Base-by-base conservation (phyloP, 92 coral and sea anemone genomes). In the Bergia puertoricense region DNA sequence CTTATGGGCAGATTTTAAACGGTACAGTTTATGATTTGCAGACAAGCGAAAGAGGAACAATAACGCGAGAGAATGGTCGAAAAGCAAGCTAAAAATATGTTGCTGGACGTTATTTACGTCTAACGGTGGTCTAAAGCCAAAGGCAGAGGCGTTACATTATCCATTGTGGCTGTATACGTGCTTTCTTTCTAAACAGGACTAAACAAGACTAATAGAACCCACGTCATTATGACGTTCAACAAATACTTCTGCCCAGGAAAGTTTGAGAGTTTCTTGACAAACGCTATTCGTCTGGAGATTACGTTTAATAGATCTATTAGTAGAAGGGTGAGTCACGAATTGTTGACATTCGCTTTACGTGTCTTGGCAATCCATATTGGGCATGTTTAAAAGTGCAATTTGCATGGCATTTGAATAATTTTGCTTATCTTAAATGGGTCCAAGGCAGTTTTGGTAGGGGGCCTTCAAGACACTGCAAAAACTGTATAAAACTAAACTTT, bases 221-320 rank as follows among this genome's bases (percentile, higher is more conserved):
- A 80, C 85, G 85, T 80, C 50, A 57, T 36, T 10, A 80, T 80
- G 85, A 80, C 85, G 85, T 40, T 51, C 9, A 13, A 5, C 44
- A 15, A 56, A 23, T 62, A 62, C 30, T 62, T 62, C 11, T 11
- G 16, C 59, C 16, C 16, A 11, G 59, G 59, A 18, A 38, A 75
- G 79, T 11, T 2, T 16, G 42, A 37, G 43, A 38, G 22, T 50
- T 11, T 51, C 18, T 15, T 16, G 42, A 51, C 59, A 23, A 62
- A 22, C 69, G 50, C 43, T 3, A 57, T 39, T 22, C 2, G 16
- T 0, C 5, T 15, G 40, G 1, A 30, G 36, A 7, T 51, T 9
- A n/a, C 44, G 30, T 79, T 18, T 50, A 8, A 62, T 23, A 16
- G 3, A 16, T 62, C 69, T 54, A 54, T 11, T 62, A 62, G 5